Evolutionary conservation across 2,113 vertebrate genomes (phyloP), one percentile per base, ranked within the genome.

Genomic region (Silurus asotus): DNA sequence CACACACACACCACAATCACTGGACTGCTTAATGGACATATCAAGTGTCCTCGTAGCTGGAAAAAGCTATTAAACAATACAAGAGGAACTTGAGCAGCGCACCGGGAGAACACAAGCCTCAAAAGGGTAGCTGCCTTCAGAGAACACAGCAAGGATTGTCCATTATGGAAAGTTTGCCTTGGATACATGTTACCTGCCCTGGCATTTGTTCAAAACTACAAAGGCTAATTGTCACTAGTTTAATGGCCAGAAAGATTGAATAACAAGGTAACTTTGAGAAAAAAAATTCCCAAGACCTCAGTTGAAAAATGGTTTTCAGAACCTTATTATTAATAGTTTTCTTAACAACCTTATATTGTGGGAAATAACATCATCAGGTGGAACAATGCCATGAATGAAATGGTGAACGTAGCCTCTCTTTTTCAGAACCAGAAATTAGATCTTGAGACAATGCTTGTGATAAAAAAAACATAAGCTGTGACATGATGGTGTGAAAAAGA

Each of bases 1-100:
- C 85, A 88, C 83, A 83, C 85, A 88, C 59, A 37, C 84, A 88
- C 76, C 82, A 78, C 67, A 88, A 72, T 85, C 81, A 87, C 86
- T 89, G 84, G 87, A 83, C 89, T 90, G 88, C 83, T 89, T 90
- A 90, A 90, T 87, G 77, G 87, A 81, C 37, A 58, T 86, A 91
- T 91, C 89, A 82, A 83, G 87, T 91, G 87, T 90, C 88, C 86
- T 81, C 64, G 45, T 85, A 74, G 86, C 87, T 79, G 81, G 86
- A 87, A 84, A 89, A 90, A 82, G 84, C 72, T 86, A 84, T 87
- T 88, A 89, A 88, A 91, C 89, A 91, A 89, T 87, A 87, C 72
- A 83, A 58, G 53, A 81, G 80, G 82, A 88, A 84, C 75, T 81
- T 72, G 84, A 90, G 81, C 58, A 65, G 72, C 65, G n/a, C 85